Evolutionary conservation across 2,888 invertebrate species (phyloP).

Genomic region (Lycaena phlaeas): DNA sequence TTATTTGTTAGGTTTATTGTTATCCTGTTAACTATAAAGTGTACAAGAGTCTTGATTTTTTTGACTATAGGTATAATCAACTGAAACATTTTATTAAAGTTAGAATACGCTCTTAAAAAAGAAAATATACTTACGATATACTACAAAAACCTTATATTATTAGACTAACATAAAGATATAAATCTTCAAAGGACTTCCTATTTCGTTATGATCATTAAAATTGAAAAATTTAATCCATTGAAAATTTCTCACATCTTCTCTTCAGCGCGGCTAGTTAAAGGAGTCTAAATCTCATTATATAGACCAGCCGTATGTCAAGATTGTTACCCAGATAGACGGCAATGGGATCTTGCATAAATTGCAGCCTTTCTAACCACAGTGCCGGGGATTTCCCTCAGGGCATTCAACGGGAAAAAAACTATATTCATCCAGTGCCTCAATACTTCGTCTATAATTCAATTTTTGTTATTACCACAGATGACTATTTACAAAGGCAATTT

Average conservation of each 20-base stretch:
- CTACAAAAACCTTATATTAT: too few relatives aligned
- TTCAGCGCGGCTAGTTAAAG: not conserved
- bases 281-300: slow-evolving; percentile 29
- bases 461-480: slow-evolving; percentile 39
- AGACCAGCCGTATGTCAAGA: slow-evolving; percentile 39
- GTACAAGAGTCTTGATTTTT: too few relatives aligned
- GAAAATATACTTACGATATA: too few relatives aligned
- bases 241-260: slow-evolving; percentile 4
- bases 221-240: slow-evolving; percentile 7
- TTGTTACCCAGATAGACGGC: slow-evolving; percentile 51
- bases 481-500: slow-evolving; percentile 49
- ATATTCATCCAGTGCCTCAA: slow-evolving; percentile 43
- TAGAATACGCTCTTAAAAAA: too few relatives aligned
- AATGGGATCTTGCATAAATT: slow-evolving; percentile 60
- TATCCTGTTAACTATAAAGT: too few relatives aligned
- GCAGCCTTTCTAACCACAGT: slow-evolving; percentile 55
- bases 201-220: too few relatives aligned
- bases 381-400: slow-evolving; percentile 60
- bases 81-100: too few relatives aligned
- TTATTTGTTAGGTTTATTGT: too few relatives aligned
- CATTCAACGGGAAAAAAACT: slow-evolving; percentile 47
- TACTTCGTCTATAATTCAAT: slow-evolving; percentile 59
- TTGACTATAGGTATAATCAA: too few relatives aligned
- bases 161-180: too few relatives aligned
- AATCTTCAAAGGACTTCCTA: too few relatives aligned